These are phyloP conservation scores for Scyliorhinus canicula DNA, from an alignment of 2,797 vertebrate species.

Conservation along the genomic window DNA sequence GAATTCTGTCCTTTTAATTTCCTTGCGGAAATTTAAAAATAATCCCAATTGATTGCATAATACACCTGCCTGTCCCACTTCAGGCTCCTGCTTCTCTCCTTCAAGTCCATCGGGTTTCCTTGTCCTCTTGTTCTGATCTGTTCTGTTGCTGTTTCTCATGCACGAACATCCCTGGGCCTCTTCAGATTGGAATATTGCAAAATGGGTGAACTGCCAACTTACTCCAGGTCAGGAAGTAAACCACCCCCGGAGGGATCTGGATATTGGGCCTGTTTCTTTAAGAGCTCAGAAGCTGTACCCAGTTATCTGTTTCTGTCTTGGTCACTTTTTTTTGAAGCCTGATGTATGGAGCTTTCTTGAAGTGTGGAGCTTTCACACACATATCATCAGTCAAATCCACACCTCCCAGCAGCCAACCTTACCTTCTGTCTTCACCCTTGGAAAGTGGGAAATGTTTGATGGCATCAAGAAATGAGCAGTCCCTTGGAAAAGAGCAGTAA, in stretches of 20 bases:
- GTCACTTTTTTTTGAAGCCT: neutral
- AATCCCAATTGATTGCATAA: neutral
- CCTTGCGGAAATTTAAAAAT: neutral
- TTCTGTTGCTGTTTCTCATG: no score
- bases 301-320: neutral
- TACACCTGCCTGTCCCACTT: neutral
- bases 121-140: no score
- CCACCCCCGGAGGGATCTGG: neutral
- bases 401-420: neutral
- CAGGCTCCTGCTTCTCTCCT: no score
- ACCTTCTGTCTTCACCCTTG: neutral
- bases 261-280: neutral
- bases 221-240: neutral
- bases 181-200: no score
- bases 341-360: neutral
- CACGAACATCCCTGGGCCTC: no score
- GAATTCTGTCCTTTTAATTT: neutral
- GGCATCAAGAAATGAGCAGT: neutral
- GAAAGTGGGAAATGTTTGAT: neutral
- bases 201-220: neutral
- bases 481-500: neutral
- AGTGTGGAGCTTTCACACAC: neutral
- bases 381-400: neutral
- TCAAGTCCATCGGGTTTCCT: no score
- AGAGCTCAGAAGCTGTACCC: neutral